Evolutionary conservation across 2,888 invertebrate species (phyloP), one percentile per base, ranked within the genome.

Genomic region (Euproctis similis): DNA sequence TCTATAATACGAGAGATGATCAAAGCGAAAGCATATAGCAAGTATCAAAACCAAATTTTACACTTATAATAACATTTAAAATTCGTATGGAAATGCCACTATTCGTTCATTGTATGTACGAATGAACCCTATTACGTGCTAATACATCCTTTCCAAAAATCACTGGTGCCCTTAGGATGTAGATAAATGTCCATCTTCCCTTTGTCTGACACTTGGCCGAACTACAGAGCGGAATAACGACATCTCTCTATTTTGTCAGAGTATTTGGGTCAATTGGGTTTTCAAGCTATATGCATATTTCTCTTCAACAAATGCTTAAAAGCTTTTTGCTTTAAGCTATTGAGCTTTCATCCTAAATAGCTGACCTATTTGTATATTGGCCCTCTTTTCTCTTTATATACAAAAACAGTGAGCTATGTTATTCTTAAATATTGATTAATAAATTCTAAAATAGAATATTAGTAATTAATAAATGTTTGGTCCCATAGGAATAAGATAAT

Each of bases 231-330:
- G 73, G 78, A 21, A 75, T 80, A 81, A 81, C 74, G 80, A 78
- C 73, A 58, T 64, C 67, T 64, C 75, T 77, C 77, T 70, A 78
- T 78, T 59, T 72, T 75, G 67, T 71, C 65, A n/a, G n/a, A n/a
- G 74, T 78, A 81, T 82, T 82, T 80, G 68, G 80, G 77, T 80
- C 78, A 75, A 80, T 78, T 75, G 81, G 70, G 65, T 69, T 70
- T 62, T 60, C 63, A 69, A 59, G 72, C 71, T 74, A 67, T 68
- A 67, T 72, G 71, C 74, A 73, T 73, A 71, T 69, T 74, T 67
- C 63, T 59, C 36, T 41, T 58, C 55, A 58, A 61, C 62, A 59
- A 55, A 53, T 54, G 60, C 58, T 65, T 73, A 64, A 80, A 78
- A 78, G 78, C 67, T 72, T 76, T 78, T 74, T 17, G 24, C 24